Conservation (phyloP, 1,140 invertebrate species). For the Magallana ariakensis region DNA sequence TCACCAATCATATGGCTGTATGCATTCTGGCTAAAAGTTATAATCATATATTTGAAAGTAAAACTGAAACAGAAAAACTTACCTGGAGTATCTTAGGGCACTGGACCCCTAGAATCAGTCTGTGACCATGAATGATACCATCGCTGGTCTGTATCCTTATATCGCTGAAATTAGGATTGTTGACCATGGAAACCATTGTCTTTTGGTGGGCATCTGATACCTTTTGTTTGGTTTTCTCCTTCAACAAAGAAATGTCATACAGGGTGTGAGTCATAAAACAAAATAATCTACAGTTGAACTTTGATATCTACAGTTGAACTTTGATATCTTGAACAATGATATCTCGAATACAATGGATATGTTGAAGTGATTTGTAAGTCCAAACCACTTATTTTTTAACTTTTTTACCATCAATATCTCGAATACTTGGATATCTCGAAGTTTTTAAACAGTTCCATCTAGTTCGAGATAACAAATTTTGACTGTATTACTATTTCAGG, state of each 20-base stretch:
- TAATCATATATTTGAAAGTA: too few relatives aligned
- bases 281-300: too few relatives aligned
- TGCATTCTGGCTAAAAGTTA: not conserved
- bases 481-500: not conserved
- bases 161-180: constrained; percentile 64
- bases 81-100: constrained; percentile 67
- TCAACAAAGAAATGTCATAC: not conserved
- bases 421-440: too few relatives aligned
- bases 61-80: not conserved
- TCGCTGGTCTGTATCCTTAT: constrained; percentile 57
- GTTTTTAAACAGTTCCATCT: too few relatives aligned
- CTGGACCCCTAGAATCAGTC: constrained; percentile 58
- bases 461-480: too few relatives aligned
- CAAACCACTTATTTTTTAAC: too few relatives aligned
- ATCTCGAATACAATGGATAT: too few relatives aligned
- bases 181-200: constrained; percentile 54
- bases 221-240: not conserved
- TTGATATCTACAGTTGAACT: too few relatives aligned
- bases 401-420: too few relatives aligned
- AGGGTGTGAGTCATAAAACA: not conserved
- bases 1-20: not conserved
- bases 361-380: too few relatives aligned
- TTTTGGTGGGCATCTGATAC: constrained; percentile 31
- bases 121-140: constrained; percentile 58
- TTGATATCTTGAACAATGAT: too few relatives aligned